A percentile compares a stretch with the other conserved stretches of the same genome.
These are phyloP conservation scores for Lethocerus indicus DNA, from an alignment of 1,140 invertebrate species.

Conservation along the genomic window DNA sequence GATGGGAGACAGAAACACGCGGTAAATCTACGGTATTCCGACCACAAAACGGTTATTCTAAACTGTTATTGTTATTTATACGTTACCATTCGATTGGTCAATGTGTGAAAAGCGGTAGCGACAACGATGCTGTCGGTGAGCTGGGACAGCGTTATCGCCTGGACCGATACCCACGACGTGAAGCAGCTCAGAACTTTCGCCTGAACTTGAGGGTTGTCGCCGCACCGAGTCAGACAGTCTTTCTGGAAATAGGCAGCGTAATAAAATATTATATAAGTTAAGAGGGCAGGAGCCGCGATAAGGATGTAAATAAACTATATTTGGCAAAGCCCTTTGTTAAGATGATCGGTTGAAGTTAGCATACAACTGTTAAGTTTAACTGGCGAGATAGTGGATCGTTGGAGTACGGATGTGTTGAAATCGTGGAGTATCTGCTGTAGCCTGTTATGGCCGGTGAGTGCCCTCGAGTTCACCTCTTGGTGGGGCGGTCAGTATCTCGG, in stretches of 20 bases:
- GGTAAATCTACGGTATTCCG: too few species aligned
- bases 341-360: too few species aligned
- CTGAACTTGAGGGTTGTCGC: constrained; percentile 32
- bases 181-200: constrained; percentile 55
- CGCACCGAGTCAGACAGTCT: constrained; percentile 41
- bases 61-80: too few species aligned
- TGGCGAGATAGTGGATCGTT: too few species aligned
- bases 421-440: constrained; percentile 60
- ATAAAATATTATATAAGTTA: too few species aligned
- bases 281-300: too few species aligned
- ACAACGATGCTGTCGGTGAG: constrained; percentile 49
- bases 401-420: too few species aligned
- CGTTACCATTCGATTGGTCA: constrained; percentile 21
- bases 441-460: constrained; percentile 76
- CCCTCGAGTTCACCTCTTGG: constrained; percentile 84
- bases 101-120: constrained; percentile 44
- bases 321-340: too few species aligned
- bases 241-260: constrained; percentile 33
- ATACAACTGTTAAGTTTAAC: too few species aligned
- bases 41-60: too few species aligned
- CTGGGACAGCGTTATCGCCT: constrained; percentile 45
- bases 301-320: too few species aligned
- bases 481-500: constrained; percentile 84
- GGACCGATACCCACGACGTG: constrained; percentile 59
- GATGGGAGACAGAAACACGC: too few species aligned